Evolutionary conservation across 2,888 invertebrate species (phyloP).

Genomic region (Darwinula stevensoni): DNA sequence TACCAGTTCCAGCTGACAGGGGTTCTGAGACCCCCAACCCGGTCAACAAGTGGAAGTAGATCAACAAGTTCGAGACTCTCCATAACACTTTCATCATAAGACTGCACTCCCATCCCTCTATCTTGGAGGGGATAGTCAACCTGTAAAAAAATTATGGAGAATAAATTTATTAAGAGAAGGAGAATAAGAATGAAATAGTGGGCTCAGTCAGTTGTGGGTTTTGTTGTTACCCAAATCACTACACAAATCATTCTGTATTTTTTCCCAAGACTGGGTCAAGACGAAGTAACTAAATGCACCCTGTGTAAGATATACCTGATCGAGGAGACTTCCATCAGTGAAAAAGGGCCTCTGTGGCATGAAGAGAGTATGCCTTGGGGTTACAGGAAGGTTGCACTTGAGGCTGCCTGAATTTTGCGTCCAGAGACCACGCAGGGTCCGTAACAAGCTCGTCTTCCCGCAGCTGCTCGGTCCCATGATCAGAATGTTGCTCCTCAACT

Average conservation of each 20-base stretch:
- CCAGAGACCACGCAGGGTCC: conserved; percentile 25
- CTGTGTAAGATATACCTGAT: no score
- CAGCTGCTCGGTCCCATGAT: conserved; percentile 24
- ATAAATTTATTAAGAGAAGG: no score
- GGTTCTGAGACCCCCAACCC: neutral
- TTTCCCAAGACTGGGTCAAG: no score
- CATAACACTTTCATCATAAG: neutral
- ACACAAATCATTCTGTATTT: neutral
- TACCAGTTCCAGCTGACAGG: neutral
- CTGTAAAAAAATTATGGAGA: no score
- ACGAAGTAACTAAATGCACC: no score
- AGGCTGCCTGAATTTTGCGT: conserved; percentile 13
- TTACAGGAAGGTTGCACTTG: conserved; percentile 11
- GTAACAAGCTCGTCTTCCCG: conserved; percentile 25
- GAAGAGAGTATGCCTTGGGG: conserved; percentile 18
- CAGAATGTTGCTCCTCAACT: conserved; percentile 18
- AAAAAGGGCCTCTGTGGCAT: conserved; percentile 25
- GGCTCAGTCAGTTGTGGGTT: neutral
- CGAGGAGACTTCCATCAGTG: conserved; percentile 22
- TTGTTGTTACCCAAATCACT: neutral
- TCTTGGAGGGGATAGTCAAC: neutral
- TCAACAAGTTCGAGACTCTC: neutral
- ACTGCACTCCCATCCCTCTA: neutral
- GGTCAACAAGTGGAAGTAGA: neutral
- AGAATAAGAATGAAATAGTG: no score